phyloP scores from a whole-genome alignment of 2,113 vertebrate genomes.

The Acanthochromis polyacanthus region DNA sequence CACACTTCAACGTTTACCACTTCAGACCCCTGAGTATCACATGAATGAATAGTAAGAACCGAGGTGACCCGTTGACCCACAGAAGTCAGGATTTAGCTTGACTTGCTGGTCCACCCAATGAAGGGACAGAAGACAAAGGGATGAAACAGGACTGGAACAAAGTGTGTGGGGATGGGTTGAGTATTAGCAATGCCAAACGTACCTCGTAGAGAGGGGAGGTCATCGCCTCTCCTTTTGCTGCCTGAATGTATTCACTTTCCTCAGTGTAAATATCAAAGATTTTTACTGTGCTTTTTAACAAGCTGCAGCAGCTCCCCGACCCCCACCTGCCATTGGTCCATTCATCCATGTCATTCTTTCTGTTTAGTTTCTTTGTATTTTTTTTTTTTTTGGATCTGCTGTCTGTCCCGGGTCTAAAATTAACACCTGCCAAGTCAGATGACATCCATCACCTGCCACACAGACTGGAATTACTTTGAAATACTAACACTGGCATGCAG shows the following conservation, averaged over 20 bases:
- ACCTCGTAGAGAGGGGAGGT: constrained; percentile 73
- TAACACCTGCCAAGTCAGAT: constrained; percentile 3
- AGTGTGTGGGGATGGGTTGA: constrained; percentile 30
- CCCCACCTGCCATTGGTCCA: constrained; percentile 5
- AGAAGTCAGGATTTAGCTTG: constrained; percentile 14
- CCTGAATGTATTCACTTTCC: constrained; percentile 86
- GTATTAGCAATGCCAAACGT: constrained; percentile 83
- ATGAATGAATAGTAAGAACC: constrained; percentile 15
- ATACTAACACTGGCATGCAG: not conserved
- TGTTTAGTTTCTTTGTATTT: not conserved
- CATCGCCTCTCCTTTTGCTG: constrained; percentile 68
- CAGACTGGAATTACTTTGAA: not conserved
- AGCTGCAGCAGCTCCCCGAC: constrained; percentile 57
- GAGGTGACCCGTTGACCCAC: not conserved
- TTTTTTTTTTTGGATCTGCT: not conserved
- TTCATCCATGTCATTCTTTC: constrained; percentile 2
- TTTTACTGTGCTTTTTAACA: constrained; percentile 76
- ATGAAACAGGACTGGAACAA: constrained; percentile 12
- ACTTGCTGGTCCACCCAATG: not conserved
- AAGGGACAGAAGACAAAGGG: constrained; percentile 19
- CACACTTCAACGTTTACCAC: constrained; percentile 42
- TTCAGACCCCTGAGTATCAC: constrained; percentile 35
- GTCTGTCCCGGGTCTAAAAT: constrained; percentile 12
- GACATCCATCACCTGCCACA: constrained; percentile 15
- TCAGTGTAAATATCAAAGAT: constrained; percentile 82